phyloP scores from a whole-genome alignment of 2,113 vertebrate genomes.

The Nicator chloris region DNA sequence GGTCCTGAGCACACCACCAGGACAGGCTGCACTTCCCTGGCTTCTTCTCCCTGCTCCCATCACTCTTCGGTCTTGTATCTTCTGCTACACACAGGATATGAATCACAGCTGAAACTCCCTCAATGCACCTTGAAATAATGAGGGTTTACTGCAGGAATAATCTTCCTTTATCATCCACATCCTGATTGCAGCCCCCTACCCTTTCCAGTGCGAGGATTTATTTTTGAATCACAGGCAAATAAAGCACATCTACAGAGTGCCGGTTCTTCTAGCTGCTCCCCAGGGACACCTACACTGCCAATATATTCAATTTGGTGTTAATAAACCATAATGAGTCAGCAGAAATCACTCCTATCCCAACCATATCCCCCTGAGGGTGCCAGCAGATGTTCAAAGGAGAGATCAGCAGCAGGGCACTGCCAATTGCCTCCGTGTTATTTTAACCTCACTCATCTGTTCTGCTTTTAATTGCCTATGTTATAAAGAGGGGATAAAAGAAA shows the following conservation, averaged over 20 bases:
- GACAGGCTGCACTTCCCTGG: not conserved
- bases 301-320: slow-evolving; percentile 29
- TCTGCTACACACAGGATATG: not conserved
- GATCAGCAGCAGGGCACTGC: not conserved
- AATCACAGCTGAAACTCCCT: not conserved
- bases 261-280: not conserved
- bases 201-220: not conserved
- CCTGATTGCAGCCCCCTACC: not conserved
- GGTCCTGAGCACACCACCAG: fast-evolving
- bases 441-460: not conserved
- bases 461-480: not conserved
- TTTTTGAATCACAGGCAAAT: not conserved
- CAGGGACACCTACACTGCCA: not conserved
- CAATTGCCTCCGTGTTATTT: not conserved
- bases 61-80: fast-evolving
- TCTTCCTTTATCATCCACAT: not conserved
- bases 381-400: slow-evolving; percentile 24
- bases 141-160: not conserved
- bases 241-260: not conserved
- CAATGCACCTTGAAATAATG: not conserved
- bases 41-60: not conserved
- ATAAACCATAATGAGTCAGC: slow-evolving; percentile 44
- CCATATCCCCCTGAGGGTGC: not conserved
- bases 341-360: not conserved
- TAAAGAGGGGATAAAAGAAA: not conserved